Evolutionary conservation across 2,113 vertebrate species (phyloP).

Genomic region (Lontra canadensis): DNA sequence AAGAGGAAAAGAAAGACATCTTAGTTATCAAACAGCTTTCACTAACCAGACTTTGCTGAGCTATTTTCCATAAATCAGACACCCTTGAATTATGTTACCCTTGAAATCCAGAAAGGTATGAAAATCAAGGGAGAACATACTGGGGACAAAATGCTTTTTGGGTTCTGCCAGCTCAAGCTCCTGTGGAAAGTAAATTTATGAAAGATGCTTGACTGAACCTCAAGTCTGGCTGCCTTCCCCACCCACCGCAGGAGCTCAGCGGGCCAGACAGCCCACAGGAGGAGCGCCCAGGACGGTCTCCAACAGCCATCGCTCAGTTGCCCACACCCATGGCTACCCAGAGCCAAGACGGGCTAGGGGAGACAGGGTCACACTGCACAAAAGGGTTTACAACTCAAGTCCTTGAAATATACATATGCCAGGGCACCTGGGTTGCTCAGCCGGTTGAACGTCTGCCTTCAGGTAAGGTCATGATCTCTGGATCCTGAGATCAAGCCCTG

Average conservation of each 20-base stretch:
- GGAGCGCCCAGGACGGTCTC: not conserved
- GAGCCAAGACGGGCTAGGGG: not conserved
- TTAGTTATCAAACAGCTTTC: not conserved
- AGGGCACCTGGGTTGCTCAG: not conserved
- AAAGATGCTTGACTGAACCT: not conserved
- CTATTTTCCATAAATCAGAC: not conserved
- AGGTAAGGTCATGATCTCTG: not conserved
- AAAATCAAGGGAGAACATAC: not conserved
- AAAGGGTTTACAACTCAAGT: not conserved
- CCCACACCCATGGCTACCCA: not conserved
- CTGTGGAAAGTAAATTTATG: not conserved
- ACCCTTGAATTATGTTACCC: not conserved
- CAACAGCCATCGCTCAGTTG: too few species aligned
- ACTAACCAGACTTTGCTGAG: not conserved
- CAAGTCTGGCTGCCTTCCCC: not conserved
- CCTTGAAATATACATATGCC: not conserved
- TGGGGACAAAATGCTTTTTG: not conserved
- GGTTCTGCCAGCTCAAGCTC: not conserved
- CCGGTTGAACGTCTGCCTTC: too few species aligned
- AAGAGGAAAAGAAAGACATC: not conserved
- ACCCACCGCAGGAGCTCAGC: not conserved
- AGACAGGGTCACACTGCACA: not conserved
- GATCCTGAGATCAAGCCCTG: not conserved
- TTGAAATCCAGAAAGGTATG: conserved; percentile 34
- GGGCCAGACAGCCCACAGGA: not conserved